Conservation (phyloP, 2,797 vertebrate genomes). For the Neopelma chrysocephalum region DNA sequence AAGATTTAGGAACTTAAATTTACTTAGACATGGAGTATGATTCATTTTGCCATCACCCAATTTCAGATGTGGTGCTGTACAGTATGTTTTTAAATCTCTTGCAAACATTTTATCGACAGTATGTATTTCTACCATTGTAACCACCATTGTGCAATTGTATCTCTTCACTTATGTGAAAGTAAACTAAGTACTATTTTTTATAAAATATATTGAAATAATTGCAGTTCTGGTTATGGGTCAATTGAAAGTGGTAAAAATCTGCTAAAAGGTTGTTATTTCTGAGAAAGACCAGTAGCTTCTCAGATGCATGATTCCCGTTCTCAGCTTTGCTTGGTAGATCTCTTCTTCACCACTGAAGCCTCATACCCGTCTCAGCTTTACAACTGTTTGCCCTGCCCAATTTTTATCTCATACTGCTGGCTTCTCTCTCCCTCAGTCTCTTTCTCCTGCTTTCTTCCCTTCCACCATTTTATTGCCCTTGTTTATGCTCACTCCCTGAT, state of each 20-base stretch:
- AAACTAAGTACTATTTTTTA: slow-evolving; percentile 89
- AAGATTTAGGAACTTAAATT: slow-evolving; percentile 47
- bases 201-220: slow-evolving; percentile 77
- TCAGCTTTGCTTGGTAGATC: background rate
- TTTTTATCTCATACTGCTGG: background rate
- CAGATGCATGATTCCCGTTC: background rate
- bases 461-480: background rate
- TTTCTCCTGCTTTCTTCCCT: background rate
- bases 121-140: slow-evolving; percentile 83
- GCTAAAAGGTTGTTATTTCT: background rate
- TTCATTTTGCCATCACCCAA: slow-evolving; percentile 62
- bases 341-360: background rate
- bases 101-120: slow-evolving; percentile 72
- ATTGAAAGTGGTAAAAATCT: slow-evolving; percentile 10
- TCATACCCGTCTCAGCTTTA: background rate
- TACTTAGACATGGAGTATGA: slow-evolving; percentile 23
- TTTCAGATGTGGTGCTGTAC: slow-evolving; percentile 79
- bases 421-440: background rate
- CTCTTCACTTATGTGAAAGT: slow-evolving; percentile 84
- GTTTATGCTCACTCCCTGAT: background rate
- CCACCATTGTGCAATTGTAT: slow-evolving; percentile 81
- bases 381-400: background rate
- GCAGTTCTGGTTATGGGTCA: slow-evolving; percentile 50
- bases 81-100: slow-evolving; percentile 79
- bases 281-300: background rate